These are phyloP conservation scores for Pantherophis alleghaniensis DNA, from an alignment of 2,797 vertebrate species.

Conservation along the genomic window DNA sequence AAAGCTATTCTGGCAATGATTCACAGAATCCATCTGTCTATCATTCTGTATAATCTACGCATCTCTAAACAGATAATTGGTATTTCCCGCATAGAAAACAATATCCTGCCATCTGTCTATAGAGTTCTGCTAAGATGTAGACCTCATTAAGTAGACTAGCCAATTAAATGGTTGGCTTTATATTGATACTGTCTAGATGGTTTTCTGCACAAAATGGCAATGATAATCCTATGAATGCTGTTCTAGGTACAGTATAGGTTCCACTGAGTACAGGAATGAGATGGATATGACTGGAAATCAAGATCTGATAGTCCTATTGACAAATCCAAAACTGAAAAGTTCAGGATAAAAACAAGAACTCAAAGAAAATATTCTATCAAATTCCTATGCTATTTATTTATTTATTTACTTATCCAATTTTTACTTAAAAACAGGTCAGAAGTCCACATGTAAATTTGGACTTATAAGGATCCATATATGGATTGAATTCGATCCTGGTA, in stretches of 20 bases:
- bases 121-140: neutral
- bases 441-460: neutral
- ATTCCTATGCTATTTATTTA: neutral
- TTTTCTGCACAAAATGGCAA: neutral
- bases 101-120: conserved; percentile 28
- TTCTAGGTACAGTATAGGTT: neutral
- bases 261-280: neutral
- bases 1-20: conserved; percentile 40
- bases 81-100: neutral
- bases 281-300: neutral
- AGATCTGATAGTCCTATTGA: neutral
- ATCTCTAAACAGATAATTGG: neutral
- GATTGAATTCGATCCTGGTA: neutral
- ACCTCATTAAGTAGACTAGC: neutral
- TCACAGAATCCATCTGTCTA: conserved; percentile 30
- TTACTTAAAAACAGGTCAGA: neutral
- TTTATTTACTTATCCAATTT: neutral
- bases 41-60: conserved; percentile 9
- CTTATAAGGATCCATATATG: neutral
- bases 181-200: neutral
- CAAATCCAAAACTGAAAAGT: neutral
- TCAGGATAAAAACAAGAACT: neutral
- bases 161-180: neutral
- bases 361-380: neutral
- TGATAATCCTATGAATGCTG: neutral